phyloP scores from a whole-genome alignment of 2,888 invertebrate species.

The Diloba caeruleocephala region DNA sequence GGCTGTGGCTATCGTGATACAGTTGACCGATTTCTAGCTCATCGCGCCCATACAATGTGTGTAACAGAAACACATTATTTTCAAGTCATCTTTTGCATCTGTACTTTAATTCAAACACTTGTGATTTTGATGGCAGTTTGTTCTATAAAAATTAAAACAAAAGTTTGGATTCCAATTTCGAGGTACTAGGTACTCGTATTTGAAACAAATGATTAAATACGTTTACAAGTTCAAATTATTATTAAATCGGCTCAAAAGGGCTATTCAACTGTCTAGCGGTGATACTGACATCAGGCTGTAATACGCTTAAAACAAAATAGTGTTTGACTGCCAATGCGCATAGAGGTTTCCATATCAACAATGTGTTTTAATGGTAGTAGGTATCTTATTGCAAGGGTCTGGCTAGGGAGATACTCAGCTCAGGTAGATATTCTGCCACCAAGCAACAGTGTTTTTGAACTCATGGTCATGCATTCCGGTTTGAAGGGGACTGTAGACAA shows the following conservation, averaged over 20 bases:
- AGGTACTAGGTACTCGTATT: no score
- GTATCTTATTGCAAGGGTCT: no score
- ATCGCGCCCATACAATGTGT: no score
- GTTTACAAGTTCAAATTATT: background rate
- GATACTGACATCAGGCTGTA: constrained; percentile 1
- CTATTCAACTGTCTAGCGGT: constrained; percentile 10
- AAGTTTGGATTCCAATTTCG: constrained; percentile 1
- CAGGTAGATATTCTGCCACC: no score
- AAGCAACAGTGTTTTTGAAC: no score
- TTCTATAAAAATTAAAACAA: background rate
- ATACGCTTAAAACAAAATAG: constrained; percentile 17
- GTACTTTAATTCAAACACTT: background rate
- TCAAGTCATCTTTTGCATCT: background rate
- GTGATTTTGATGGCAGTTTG: background rate
- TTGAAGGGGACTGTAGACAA: no score
- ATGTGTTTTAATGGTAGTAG: no score
- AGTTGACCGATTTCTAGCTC: no score
- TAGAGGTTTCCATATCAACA: constrained; percentile 31
- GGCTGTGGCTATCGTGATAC: no score
- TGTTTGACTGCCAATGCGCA: constrained; percentile 19
- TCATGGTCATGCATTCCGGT: no score
- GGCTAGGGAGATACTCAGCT: no score
- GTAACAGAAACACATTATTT: background rate
- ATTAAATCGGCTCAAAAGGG: constrained; percentile 10
- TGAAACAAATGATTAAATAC: constrained; percentile 3